Percentiles rank a stretch among this genome's conserved stretches.
Conservation (phyloP, 2,113 vertebrate genomes). For the Syngnathoides biaculeatus region DNA sequence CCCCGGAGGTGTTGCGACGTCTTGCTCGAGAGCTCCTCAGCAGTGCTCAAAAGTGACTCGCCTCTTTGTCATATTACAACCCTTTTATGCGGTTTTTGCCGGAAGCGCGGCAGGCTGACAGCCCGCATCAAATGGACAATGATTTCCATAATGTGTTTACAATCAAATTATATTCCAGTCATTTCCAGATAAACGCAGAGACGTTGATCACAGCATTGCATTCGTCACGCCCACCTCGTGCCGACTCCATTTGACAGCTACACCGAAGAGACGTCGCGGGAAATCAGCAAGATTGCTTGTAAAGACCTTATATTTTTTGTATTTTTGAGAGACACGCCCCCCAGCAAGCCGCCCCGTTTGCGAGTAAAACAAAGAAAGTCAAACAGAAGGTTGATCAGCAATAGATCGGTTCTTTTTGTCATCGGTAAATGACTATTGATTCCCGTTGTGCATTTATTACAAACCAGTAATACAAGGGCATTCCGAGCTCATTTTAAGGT, state of each 20-base stretch:
- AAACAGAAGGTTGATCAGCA: not conserved
- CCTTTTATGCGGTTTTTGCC: not conserved
- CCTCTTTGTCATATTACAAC: not conserved
- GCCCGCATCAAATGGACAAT: not conserved
- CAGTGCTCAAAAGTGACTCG: not conserved
- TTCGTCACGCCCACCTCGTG: not conserved
- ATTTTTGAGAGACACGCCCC: not conserved
- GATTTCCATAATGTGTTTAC: conserved; percentile 2
- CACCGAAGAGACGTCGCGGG: not conserved
- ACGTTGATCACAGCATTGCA: not conserved
- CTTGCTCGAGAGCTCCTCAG: not conserved
- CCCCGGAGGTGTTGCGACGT: not conserved
- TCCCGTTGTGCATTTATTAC: too few relatives aligned
- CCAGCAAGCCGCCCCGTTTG: not conserved
- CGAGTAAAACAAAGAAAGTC: not conserved
- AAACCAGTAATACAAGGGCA: too few relatives aligned
- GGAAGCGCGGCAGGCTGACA: not conserved
- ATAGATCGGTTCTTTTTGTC: not conserved
- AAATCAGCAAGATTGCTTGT: not conserved
- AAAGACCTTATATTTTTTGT: not conserved
- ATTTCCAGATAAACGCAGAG: not conserved
- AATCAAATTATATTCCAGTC: conserved; percentile 4
- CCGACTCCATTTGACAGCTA: not conserved
- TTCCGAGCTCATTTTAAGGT: too few relatives aligned
- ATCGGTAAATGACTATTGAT: not conserved